Base-by-base conservation (phyloP, 1,140 invertebrate species). In the Berghia stephanieae region DNA sequence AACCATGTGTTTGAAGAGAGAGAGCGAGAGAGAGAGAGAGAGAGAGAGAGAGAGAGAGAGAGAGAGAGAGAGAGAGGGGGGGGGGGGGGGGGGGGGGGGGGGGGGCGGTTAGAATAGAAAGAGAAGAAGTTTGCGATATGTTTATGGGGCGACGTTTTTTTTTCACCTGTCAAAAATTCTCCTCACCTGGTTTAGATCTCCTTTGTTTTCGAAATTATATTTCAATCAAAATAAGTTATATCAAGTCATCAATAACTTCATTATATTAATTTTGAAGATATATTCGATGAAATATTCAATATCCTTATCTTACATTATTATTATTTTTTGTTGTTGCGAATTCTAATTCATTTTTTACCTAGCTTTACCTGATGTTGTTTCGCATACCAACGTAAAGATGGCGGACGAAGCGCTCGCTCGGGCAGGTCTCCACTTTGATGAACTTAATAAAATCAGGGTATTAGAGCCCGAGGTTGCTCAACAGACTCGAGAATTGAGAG, bases 381-480 rank as follows among this genome's bases (percentile, higher is more conserved):
- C n/a, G 78, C 82, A 83, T 83, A 81, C 83, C 82, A 80, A 72
- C 80, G 67, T 42, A 36, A 87, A 84, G 75, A 91, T 90, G 90
- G 94, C 95, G 91, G 92, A 94, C 68, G 94, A 95, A 83, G 91
- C 93, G 77, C 86, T 95, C 55, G 89, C 92, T 55, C 93, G 93
- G 89, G 92, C 92, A 73, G 94, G 94, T 46, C 91, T 96, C 79
- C 95, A 93, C 90, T 94, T 96, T 80, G 95, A 96, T 88, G 95
- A 96, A 89, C 92, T 96, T 31, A 94, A 95, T 86, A 96, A 95
- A 91, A 93, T 96, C 78, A 91, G 94, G 83, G 92, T 96, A 76
- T 89, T 96, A 75, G 94, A 96, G 85, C 94, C 94, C 1, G 92
- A 93, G 83, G 91, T 94, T 43, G 90, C 93, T 2, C 92, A 93